These are phyloP conservation scores for Poeciliopsis prolifica DNA, from an alignment of 2,113 vertebrate species.

Conservation along the genomic window DNA sequence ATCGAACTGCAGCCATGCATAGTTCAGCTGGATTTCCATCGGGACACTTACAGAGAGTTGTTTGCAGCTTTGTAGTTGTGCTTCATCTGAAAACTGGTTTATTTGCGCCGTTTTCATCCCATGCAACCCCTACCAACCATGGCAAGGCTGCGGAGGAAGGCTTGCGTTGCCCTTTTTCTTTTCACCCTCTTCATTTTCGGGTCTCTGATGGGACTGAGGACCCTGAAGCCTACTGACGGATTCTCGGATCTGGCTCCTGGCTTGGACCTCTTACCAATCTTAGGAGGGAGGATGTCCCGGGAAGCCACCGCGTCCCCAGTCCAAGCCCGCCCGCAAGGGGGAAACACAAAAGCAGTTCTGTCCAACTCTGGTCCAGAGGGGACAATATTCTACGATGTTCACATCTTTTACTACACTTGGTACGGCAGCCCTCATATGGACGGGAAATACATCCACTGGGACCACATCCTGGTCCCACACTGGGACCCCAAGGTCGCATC, in stretches of 20 bases:
- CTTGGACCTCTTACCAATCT: conserved; percentile 67
- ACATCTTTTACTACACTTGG: conserved; percentile 91
- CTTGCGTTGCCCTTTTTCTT: conserved; percentile 85
- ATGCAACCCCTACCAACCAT: conserved; percentile 61
- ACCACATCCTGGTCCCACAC: conserved; percentile 90
- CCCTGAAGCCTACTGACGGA: conserved; percentile 84
- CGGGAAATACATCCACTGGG: conserved; percentile 87
- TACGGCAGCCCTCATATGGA: conserved; percentile 84
- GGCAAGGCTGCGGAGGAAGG: conserved; percentile 85
- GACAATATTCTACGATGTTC: conserved; percentile 85
- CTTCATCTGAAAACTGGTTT: conserved; percentile 11
- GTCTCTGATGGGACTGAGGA: conserved; percentile 88
- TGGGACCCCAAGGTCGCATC: conserved; percentile 93
- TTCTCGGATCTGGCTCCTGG: conserved; percentile 83
- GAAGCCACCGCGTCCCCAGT: conserved; percentile 59
- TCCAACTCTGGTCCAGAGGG: conserved; percentile 75
- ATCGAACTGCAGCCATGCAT: conserved; percentile 55
- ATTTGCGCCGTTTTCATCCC: conserved; percentile 22
- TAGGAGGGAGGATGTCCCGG: conserved; percentile 67
- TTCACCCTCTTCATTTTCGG: conserved; percentile 89
- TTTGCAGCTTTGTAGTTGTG: neutral
- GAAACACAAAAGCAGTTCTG: conserved; percentile 70
- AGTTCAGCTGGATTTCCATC: neutral
- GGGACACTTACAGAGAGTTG: conserved; percentile 18
- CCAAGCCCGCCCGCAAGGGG: conserved; percentile 55